Evolutionary conservation across 2,797 vertebrate species (phyloP).

Genomic region (Benthosema pterotum): DNA sequence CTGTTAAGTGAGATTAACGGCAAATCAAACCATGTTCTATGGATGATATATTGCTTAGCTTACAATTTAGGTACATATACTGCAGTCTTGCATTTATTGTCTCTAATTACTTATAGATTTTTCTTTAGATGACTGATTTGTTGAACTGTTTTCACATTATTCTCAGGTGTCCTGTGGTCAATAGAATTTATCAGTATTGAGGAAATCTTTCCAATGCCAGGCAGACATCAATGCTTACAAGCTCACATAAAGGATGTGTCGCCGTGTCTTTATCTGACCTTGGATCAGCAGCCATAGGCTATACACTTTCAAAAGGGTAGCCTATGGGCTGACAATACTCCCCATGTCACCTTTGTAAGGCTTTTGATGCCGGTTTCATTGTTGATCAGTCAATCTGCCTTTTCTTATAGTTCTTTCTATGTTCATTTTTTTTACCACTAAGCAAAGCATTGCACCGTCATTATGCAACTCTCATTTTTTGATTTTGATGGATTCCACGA

Average conservation of each 20-base stretch:
- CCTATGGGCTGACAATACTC: slow-evolving; percentile 35
- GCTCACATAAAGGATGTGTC: slow-evolving; percentile 47
- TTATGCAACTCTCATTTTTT: too few species aligned
- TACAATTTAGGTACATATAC: too few species aligned
- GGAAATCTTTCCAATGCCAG: slow-evolving; percentile 16
- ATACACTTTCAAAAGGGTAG: slow-evolving; percentile 35
- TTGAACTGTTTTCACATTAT: neutral
- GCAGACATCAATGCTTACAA: slow-evolving; percentile 48
- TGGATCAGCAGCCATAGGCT: slow-evolving; percentile 45
- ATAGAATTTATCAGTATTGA: slow-evolving; percentile 11
- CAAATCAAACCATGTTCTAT: slow-evolving; percentile 33
- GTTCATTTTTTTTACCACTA: too few species aligned
- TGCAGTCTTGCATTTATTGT: too few species aligned
- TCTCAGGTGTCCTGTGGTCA: slow-evolving; percentile 1
- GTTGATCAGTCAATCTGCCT: slow-evolving; percentile 56
- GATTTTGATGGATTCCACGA: too few species aligned
- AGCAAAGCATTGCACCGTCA: too few species aligned
- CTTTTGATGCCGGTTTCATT: slow-evolving; percentile 51
- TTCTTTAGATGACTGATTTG: slow-evolving; percentile 7
- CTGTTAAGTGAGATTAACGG: slow-evolving; percentile 38
- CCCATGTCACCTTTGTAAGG: slow-evolving; percentile 50
- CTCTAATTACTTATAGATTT: slow-evolving; percentile 10
- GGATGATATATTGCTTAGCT: too few species aligned
- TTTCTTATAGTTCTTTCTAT: slow-evolving; percentile 8
- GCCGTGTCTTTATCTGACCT: slow-evolving; percentile 62